Evolutionary conservation across 2,113 vertebrate genomes (phyloP).

Genomic region (Paradisaea rubra): DNA sequence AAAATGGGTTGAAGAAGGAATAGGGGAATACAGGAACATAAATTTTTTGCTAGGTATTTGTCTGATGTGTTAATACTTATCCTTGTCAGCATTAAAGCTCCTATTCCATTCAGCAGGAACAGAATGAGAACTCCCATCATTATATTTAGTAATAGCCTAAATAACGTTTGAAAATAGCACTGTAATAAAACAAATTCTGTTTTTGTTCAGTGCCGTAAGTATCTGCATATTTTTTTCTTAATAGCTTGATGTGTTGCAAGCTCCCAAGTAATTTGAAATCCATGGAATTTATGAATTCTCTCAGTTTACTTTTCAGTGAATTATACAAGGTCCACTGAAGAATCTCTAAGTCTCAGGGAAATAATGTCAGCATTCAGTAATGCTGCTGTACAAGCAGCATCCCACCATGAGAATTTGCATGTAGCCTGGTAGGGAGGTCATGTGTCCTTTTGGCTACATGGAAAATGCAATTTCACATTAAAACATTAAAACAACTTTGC

Average conservation of each 20-base stretch:
- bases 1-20: background rate
- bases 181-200: background rate
- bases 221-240: background rate
- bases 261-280: background rate
- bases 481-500: background rate
- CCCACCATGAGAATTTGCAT: background rate
- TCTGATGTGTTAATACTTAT: background rate
- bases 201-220: background rate
- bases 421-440: background rate
- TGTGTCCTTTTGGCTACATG: background rate
- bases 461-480: background rate
- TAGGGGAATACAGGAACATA: background rate
- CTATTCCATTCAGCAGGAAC: background rate
- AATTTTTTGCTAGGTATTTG: background rate
- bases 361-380: background rate
- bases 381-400: background rate
- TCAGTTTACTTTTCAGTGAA: background rate
- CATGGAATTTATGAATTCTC: background rate
- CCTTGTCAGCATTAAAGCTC: background rate
- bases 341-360: background rate
- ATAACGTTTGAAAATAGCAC: background rate
- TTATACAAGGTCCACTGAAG: background rate
- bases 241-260: background rate
- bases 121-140: background rate
- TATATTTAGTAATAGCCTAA: background rate